Evolutionary conservation across 2,113 vertebrate genomes (phyloP), one percentile per base, ranked within the genome.

Genomic region (Seriola rivoliana): DNA sequence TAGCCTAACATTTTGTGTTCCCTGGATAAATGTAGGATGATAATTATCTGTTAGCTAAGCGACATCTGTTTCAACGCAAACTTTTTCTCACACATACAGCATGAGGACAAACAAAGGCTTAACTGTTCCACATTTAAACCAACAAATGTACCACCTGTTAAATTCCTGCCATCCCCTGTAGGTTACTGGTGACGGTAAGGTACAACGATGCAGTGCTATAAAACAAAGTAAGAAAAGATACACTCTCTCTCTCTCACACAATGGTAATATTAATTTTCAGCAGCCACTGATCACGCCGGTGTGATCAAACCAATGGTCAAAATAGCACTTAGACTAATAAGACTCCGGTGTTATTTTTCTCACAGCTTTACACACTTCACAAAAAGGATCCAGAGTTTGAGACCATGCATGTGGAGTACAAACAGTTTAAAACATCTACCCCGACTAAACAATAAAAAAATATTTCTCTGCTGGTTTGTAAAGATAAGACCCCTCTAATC

Each of bases 401-500:
- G 29, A 29, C 29, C 29, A 29, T 29, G 29, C 29, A 29, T 29
- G 29, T 29, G 29, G 29, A 29, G 29, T 29, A 29, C 29, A 29
- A 29, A 29, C 29, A 29, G 29, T 29, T 29, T 29, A 29, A 29
- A 29, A 29, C 29, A 29, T 29, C 29, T 2, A 29, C 29, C 29
- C 29, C 2, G 29, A 29, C 29, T 29, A 8, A 17, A 23, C 32
- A 70, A n/a, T 57, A 44, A 57, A 46, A 46, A 50, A 4, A n/a
- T 13, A 19, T 44, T 50, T 71, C 23, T 21, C 4, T 0, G 23
- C 44, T 23, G 4, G 52, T 72, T 50, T 78, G 77, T 34, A 67
- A 78, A 81, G 81, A 84, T 83, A 88, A 75, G 25, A 14, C 12
- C 19, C 36, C 11, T 3, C 17, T 59, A 55, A 79, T 86, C 69